These are phyloP conservation scores for Agrochola lota DNA, from an alignment of 2,888 invertebrate species.

Conservation along the genomic window DNA sequence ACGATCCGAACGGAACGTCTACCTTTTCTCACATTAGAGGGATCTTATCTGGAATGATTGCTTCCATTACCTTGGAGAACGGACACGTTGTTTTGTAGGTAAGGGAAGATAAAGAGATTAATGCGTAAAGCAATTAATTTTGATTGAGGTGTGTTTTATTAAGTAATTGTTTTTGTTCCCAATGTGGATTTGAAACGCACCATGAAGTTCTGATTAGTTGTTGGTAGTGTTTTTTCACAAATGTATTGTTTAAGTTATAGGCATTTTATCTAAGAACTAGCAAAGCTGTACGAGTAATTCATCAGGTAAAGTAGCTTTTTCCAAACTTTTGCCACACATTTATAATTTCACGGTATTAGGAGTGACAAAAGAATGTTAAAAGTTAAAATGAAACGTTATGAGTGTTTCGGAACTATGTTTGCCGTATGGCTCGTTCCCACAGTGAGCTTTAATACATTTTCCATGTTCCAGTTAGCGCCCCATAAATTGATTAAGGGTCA, in stretches of 20 bases:
- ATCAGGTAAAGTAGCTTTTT: conserved; percentile 16
- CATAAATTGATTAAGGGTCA: conserved; percentile 90
- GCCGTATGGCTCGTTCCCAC: conserved; percentile 86
- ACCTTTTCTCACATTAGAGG: conserved; percentile 90
- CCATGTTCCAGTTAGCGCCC: conserved; percentile 90
- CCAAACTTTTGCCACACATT: conserved; percentile 41
- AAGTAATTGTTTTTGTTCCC: conserved; percentile 89
- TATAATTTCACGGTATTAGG: conserved; percentile 51
- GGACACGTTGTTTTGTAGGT: conserved; percentile 88
- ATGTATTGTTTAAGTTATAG: conserved; percentile 37
- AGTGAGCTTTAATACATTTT: conserved; percentile 89
- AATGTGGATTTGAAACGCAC: conserved; percentile 84
- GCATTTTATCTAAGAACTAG: conserved; percentile 18
- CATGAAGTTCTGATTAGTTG: conserved; percentile 73
- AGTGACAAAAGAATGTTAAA: conserved; percentile 58
- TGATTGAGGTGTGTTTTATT: conserved; percentile 90
- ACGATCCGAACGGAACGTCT: conserved; percentile 87
- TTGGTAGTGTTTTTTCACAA: conserved; percentile 62
- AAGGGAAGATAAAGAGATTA: conserved; percentile 89
- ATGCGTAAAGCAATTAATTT: conserved; percentile 90
- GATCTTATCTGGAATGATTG: conserved; percentile 90
- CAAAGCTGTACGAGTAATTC: conserved; percentile 24
- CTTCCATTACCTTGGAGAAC: conserved; percentile 89
- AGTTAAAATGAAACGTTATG: conserved; percentile 73
- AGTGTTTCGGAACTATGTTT: conserved; percentile 77